Percentiles rank a stretch among this genome's conserved stretches.
These are phyloP conservation scores for Anas bahamensis DNA, from an alignment of 2,797 vertebrate species.

Conservation along the genomic window DNA sequence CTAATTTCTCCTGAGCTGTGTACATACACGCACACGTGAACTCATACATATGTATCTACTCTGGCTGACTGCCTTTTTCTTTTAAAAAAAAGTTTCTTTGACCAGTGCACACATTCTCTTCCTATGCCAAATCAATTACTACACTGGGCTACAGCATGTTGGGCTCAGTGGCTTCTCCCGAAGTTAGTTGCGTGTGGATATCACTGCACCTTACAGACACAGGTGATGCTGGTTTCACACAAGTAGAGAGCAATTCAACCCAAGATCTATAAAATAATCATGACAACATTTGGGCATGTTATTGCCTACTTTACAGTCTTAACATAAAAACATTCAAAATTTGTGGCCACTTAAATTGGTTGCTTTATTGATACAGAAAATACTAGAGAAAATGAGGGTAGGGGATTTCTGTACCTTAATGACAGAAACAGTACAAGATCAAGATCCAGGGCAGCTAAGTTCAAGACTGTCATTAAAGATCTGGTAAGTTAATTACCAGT, in stretches of 20 bases:
- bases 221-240: fast-evolving
- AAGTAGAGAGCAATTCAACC: not conserved
- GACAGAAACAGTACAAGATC: not conserved
- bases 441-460: not conserved
- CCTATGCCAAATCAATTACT: not conserved
- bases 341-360: not conserved
- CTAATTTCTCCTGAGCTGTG: not conserved
- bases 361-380: not conserved
- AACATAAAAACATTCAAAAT: not conserved
- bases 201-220: not conserved
- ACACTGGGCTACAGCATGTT: fast-evolving
- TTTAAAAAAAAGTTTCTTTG: not conserved
- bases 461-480: not conserved
- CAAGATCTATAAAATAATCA: not conserved
- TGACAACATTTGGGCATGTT: not conserved
- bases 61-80: not conserved
- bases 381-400: not conserved
- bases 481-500: not conserved
- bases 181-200: not conserved
- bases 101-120: not conserved
- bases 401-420: not conserved
- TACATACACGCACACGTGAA: too few species aligned
- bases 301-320: not conserved
- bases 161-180: not conserved
- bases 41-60: fast-evolving